phyloP scores from a whole-genome alignment of 2,888 invertebrate genomes.

The Drosophila villosipedis region DNA sequence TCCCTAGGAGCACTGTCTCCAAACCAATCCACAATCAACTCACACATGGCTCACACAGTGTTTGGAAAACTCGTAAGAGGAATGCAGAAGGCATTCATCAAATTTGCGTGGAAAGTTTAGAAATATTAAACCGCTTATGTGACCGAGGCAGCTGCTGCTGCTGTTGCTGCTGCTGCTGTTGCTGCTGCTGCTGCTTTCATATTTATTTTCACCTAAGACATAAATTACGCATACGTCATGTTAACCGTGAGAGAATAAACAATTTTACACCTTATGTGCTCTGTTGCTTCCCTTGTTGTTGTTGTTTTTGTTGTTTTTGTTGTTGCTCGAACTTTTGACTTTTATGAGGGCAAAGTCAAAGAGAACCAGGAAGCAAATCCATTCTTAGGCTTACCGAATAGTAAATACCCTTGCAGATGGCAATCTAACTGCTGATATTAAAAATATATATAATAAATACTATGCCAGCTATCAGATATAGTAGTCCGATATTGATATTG shows the following conservation, averaged over 20 bases:
- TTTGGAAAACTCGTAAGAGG: not conserved
- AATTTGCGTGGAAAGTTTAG: conserved; percentile 57
- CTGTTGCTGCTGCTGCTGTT: not conserved
- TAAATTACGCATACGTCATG: conserved; percentile 77
- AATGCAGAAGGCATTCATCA: conserved; percentile 34
- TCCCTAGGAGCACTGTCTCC: too few species aligned
- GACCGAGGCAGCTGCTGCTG: conserved; percentile 59
- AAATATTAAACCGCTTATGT: conserved; percentile 69
- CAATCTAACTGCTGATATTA: not conserved
- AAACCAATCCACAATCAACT: not conserved
- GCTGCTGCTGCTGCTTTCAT: conserved; percentile 22
- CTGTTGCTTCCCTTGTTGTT: conserved; percentile 21
- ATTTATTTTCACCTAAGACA: conserved; percentile 40
- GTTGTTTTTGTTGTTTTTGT: conserved; percentile 40
- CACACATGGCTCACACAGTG: conserved; percentile 2
- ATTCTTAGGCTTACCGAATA: not conserved
- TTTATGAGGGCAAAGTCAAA: conserved; percentile 54
- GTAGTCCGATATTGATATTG: not conserved
- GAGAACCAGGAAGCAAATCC: not conserved
- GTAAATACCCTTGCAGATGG: not conserved
- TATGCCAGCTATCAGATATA: not conserved
- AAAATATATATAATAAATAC: not conserved
- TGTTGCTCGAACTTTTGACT: conserved; percentile 66
- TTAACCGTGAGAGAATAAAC: conserved; percentile 59
- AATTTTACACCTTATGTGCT: conserved; percentile 44